These are phyloP conservation scores for Arothron firmamentum DNA, from an alignment of 2,113 vertebrate genomes.

Conservation along the genomic window DNA sequence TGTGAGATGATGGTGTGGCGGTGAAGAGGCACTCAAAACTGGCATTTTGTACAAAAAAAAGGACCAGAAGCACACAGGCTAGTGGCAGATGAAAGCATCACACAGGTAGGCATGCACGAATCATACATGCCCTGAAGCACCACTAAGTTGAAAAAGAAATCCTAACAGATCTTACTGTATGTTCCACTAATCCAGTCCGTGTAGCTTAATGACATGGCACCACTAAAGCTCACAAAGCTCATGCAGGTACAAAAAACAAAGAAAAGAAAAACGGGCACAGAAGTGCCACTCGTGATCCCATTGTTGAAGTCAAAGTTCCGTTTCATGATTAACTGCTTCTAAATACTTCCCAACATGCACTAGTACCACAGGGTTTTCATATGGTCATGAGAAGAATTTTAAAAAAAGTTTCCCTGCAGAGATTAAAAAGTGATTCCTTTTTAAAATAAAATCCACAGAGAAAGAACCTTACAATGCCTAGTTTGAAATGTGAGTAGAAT, in stretches of 20 bases:
- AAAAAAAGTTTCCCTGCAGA: not conserved
- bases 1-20: too few species aligned
- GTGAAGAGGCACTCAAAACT: not conserved
- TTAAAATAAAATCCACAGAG: not conserved
- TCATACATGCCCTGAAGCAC: constrained; percentile 6
- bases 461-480: constrained; percentile 14
- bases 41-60: not conserved
- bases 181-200: too few species aligned
- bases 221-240: not conserved
- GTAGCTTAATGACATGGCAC: too few species aligned
- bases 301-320: not conserved
- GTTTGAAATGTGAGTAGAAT: constrained; percentile 2
- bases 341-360: not conserved
- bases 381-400: not conserved
- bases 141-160: too few species aligned
- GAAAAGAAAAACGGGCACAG: not conserved
- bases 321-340: not conserved
- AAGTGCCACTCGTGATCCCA: constrained; percentile 7
- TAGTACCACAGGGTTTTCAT: not conserved
- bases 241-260: not conserved
- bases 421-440: not conserved
- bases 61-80: not conserved
- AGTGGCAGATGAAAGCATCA: constrained; percentile 1
- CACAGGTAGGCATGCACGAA: constrained; percentile 3
- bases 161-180: too few species aligned